Evolutionary conservation across 2,888 invertebrate genomes (phyloP).

Genomic region (Cyclophora albipunctata): DNA sequence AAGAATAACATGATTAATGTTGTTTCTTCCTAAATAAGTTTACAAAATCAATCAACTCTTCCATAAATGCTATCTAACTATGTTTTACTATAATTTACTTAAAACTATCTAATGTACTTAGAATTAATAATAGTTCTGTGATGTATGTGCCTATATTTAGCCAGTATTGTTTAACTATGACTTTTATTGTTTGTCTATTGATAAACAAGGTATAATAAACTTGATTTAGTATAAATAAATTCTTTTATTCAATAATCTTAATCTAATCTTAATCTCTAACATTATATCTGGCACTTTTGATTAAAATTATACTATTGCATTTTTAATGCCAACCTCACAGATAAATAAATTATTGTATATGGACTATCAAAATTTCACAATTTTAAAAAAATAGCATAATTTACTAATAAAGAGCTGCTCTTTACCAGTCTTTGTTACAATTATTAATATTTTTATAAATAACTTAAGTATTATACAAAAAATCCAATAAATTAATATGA

Average conservation of each 20-base stretch:
- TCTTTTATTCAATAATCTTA: not conserved
- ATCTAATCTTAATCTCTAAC: not conserved
- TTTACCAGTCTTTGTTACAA: conserved; percentile 10
- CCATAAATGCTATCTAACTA: too few species aligned
- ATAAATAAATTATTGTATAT: conserved; percentile 15
- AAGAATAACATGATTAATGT: too few species aligned
- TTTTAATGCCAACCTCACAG: conserved; percentile 29
- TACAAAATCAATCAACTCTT: too few species aligned
- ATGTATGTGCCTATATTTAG: conserved; percentile 52
- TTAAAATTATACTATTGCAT: conserved; percentile 27
- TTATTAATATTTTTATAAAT: not conserved
- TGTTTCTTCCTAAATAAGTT: too few species aligned
- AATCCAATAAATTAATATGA: too few species aligned
- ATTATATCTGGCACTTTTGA: conserved; percentile 10
- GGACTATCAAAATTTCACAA: conserved; percentile 10
- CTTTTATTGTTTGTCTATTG: conserved; percentile 10
- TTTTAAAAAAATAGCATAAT: not conserved
- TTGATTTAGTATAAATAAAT: not conserved
- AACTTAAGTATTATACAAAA: too few species aligned
- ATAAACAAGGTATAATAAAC: not conserved
- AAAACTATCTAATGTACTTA: not conserved
- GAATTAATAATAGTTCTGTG: conserved; percentile 31
- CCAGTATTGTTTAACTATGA: conserved; percentile 44
- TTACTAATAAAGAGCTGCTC: conserved; percentile 14
- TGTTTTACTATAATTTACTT: too few species aligned